A percentile compares a stretch with the other conserved stretches of the same genome.
These are phyloP conservation scores for Chiloscyllium plagiosum DNA, from an alignment of 2,113 vertebrate species.

Conservation along the genomic window DNA sequence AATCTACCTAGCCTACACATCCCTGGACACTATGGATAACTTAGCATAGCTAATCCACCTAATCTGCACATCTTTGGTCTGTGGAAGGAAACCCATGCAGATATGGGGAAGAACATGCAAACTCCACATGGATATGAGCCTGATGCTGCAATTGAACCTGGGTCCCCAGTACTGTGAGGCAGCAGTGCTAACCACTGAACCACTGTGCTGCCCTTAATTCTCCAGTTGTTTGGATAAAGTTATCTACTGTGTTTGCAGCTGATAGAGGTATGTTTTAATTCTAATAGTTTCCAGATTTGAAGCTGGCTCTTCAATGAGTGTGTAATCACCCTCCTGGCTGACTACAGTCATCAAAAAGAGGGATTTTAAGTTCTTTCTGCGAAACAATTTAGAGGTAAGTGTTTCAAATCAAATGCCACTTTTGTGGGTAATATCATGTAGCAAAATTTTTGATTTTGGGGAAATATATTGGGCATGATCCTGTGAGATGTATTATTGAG, in stretches of 20 bases:
- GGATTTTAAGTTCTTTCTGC: neutral
- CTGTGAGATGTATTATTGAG: neutral
- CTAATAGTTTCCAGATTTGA: neutral
- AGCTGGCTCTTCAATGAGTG: neutral
- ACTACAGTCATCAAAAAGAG: neutral
- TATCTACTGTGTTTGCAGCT: neutral
- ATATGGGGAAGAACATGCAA: too few species aligned
- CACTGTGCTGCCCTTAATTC: too few species aligned
- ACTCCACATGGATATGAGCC: too few species aligned
- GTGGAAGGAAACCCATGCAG: too few species aligned
- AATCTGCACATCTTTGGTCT: too few species aligned
- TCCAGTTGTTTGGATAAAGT: too few species aligned
- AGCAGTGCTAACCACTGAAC: too few species aligned
- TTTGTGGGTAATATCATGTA: neutral
- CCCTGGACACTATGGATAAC: too few species aligned
- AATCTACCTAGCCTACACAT: too few species aligned
- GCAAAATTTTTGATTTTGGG: neutral
- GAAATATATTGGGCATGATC: neutral
- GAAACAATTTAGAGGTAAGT: neutral
- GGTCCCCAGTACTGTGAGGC: too few species aligned
- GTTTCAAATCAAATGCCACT: neutral
- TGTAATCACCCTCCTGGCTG: neutral
- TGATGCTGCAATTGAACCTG: too few species aligned
- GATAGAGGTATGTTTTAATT: neutral
- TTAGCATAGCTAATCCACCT: too few species aligned